Base-by-base conservation (phyloP, 2,113 vertebrate species). In the Electrona antarctica region DNA sequence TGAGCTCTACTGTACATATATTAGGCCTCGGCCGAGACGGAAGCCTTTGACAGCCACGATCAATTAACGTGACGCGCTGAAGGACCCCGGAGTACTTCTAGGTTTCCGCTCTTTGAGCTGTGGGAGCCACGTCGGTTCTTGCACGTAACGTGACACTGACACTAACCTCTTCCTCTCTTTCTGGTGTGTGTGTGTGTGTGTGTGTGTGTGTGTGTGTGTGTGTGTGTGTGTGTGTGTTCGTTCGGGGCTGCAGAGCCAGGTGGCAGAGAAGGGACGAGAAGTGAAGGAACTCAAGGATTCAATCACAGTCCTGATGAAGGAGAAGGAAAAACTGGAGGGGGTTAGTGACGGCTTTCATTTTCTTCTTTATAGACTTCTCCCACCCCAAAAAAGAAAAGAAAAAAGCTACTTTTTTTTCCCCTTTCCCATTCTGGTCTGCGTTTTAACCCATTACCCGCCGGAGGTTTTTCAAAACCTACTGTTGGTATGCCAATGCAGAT, bases 211-310 rank as follows among this genome's bases (percentile, higher is more conserved):
- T 72, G 29, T 70, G 11, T 81, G 62, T 45, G 71, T 8, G 51
- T 64, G 15, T 77, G 45, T 82, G 63, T 78, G 60, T 64, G n/a
- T 60, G 11, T 51, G 50, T 72, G 29, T 70, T 9, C 80, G 62
- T 69, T n/a, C 74, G 80, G 70, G 57, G 74, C 79, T 78, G 28
- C 72, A 99, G 98, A 92, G 96, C 89, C 96, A 96, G 69, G 90
- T 97, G 78, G 94, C 94, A 8, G 94, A 97, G 88, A 98, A 96
- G 77, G 96, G 97, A 59, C 93, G 95, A 56, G 94, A 94, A 88
- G 93, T 99, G 89, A 95, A 92, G 82, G 94, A 94, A 28, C 85
- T 98, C 80, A 93, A 92, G 84, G 94, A 93, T 62, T 93, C 92
- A 74, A 78, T 98, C 64, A 93, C 94, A 29, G 87, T 87, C 3